Conservation (phyloP, 1,140 invertebrate species). For the Calycopis cecrops region DNA sequence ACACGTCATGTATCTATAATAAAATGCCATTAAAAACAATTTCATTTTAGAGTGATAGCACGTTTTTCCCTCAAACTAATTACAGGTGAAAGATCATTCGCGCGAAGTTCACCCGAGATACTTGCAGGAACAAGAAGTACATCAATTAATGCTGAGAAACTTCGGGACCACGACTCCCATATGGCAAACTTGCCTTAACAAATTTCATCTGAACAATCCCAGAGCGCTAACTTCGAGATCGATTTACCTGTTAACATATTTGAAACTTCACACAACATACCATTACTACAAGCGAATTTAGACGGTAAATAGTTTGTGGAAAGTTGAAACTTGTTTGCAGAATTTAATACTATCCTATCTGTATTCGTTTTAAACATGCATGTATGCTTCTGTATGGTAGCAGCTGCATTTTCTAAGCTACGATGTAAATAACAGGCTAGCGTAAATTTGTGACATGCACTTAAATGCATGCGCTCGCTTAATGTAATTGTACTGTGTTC, state of each 20-base stretch:
- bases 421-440: conserved; percentile 27
- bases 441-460: conserved; percentile 31
- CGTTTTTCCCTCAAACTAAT: no score
- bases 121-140: conserved; percentile 16
- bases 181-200: conserved; percentile 42
- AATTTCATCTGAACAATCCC: conserved; percentile 52
- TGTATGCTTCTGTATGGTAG: conserved; percentile 14
- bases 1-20: no score
- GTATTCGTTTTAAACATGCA: conserved; percentile 24
- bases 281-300: conserved; percentile 19
- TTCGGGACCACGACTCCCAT: conserved; percentile 26
- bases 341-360: conserved; percentile 15
- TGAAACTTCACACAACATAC: conserved; percentile 32
- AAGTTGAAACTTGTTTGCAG: conserved; percentile 16
- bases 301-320: conserved; percentile 18
- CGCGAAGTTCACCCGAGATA: no score
- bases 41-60: no score
- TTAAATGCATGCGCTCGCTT: conserved; percentile 21
- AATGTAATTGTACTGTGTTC: conserved; percentile 15
- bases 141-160: conserved; percentile 40
- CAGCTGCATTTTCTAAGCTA: conserved; percentile 31
- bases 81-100: no score
- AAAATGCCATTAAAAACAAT: no score
- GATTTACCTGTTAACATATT: conserved; percentile 62
- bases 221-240: conserved; percentile 40